phyloP scores from a whole-genome alignment of 2,113 vertebrate species.

The Urocynchramus pylzowi region DNA sequence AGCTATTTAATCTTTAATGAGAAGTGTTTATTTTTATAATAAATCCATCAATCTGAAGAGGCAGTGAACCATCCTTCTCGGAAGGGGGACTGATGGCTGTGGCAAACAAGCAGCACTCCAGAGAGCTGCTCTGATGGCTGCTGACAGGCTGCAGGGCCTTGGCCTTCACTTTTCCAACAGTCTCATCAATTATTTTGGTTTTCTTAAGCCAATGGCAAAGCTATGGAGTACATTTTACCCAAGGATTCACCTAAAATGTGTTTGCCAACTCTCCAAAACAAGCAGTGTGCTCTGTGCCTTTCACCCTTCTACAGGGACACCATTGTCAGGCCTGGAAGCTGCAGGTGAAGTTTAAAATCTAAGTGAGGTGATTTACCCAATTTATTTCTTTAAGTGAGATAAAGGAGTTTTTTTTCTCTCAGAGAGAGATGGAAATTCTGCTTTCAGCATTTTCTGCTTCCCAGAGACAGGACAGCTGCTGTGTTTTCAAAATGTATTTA shows the following conservation, averaged over 20 bases:
- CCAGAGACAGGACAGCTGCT: not conserved
- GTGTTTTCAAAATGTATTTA: not conserved
- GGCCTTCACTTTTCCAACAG: not conserved
- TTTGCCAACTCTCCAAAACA: rapidly evolving
- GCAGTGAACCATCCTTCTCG: not conserved
- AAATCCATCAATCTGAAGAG: not conserved
- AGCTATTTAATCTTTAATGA: conserved; percentile 16
- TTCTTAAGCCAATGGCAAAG: not conserved
- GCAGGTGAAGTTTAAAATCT: not conserved
- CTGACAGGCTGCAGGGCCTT: not conserved
- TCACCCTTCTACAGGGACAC: not conserved
- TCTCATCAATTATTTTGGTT: not conserved
- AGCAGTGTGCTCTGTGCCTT: rapidly evolving
- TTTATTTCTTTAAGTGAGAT: not conserved
- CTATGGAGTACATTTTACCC: not conserved
- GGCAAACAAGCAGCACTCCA: not conserved
- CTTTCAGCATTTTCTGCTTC: not conserved
- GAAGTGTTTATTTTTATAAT: conserved; percentile 2
- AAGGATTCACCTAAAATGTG: not conserved
- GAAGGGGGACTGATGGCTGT: not conserved
- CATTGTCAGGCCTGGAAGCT: not conserved
- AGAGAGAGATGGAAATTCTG: not conserved
- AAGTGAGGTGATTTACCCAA: not conserved
- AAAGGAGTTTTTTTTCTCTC: not conserved
- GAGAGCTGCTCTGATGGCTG: not conserved